Percentiles rank a stretch among this genome's conserved stretches.
These are phyloP conservation scores for Thyatira batis DNA, from an alignment of 2,888 invertebrate species.

Conservation along the genomic window DNA sequence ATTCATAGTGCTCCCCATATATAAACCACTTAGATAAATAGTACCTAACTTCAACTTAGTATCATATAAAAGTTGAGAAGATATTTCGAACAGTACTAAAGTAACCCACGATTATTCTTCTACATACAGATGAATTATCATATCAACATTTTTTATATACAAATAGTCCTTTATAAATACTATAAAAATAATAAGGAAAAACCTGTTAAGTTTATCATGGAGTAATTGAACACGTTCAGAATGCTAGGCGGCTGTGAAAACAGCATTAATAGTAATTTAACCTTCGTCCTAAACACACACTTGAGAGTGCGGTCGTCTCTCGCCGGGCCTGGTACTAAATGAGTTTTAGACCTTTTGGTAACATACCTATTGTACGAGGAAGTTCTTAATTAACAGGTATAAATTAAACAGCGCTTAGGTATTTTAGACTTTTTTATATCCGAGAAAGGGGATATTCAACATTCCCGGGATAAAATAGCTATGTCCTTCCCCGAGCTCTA, in stretches of 20 bases:
- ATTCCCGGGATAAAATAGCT: too few species aligned
- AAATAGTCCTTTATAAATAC: not conserved
- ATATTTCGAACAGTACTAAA: not conserved
- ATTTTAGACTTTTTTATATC: too few species aligned
- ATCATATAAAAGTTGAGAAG: not conserved
- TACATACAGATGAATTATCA: not conserved
- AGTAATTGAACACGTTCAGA: not conserved
- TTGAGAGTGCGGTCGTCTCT: not conserved
- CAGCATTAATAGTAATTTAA: not conserved
- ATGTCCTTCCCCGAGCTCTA: too few species aligned
- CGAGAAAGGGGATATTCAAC: too few species aligned
- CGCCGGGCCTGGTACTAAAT: not conserved
- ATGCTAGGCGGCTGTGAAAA: slow-evolving; percentile 1
- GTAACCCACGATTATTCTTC: not conserved
- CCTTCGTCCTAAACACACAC: not conserved
- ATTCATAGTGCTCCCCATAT: too few species aligned
- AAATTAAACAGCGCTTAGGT: too few species aligned
- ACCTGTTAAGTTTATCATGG: not conserved
- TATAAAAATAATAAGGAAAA: not conserved
- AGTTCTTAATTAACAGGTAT: not conserved
- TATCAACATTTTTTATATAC: not conserved
- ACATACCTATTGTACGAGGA: not conserved
- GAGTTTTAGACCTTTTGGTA: not conserved
- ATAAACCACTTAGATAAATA: too few species aligned
- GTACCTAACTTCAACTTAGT: not conserved